These are phyloP conservation scores for Alligator mississippiensis DNA, from an alignment of 2,113 vertebrate species.

Conservation along the genomic window DNA sequence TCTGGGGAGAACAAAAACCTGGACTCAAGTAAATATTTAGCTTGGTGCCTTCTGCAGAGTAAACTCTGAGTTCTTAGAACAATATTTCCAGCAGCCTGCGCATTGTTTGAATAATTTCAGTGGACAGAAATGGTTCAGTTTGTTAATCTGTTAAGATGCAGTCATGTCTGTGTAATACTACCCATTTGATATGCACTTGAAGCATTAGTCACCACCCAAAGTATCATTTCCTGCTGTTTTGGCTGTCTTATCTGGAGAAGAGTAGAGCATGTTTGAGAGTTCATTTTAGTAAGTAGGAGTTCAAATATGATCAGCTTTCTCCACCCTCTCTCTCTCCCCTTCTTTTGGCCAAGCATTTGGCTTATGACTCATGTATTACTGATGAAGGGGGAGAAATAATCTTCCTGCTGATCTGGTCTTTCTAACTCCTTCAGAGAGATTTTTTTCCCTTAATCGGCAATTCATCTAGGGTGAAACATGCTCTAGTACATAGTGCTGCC, in stretches of 20 bases:
- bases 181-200: accelerated
- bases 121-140: background rate
- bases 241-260: background rate
- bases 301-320: background rate
- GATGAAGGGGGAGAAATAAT: background rate
- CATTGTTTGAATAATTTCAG: background rate
- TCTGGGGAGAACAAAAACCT: background rate
- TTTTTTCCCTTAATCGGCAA: background rate
- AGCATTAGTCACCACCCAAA: background rate
- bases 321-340: background rate
- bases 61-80: background rate
- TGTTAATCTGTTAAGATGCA: background rate
- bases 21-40: background rate
- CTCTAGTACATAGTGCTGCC: background rate
- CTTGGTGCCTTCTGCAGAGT: background rate
- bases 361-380: conserved; percentile 16
- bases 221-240: background rate
- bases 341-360: background rate
- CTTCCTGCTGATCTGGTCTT: background rate
- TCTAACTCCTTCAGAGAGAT: background rate
- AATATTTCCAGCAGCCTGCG: background rate
- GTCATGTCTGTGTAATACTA: background rate
- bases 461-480: background rate
- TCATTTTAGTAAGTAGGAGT: background rate
- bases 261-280: background rate